Conservation (phyloP, 1,140 invertebrate species). For the Drosophila parvula region DNA sequence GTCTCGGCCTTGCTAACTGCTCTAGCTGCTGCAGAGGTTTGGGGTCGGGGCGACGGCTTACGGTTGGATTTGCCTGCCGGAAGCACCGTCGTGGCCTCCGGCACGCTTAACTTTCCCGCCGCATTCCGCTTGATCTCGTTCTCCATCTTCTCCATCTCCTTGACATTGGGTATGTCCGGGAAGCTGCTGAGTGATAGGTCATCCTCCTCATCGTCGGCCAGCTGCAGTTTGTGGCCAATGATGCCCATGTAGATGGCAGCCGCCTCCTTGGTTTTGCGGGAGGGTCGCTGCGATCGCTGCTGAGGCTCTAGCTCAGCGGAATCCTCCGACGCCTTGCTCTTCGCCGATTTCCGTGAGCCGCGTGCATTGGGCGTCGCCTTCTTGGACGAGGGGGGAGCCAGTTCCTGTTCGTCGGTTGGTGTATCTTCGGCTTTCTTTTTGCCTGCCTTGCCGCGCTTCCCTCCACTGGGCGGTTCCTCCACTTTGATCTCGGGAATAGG, state of each 20-base stretch:
- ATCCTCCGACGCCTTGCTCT: conserved; percentile 42
- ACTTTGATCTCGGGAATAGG: conserved; percentile 19
- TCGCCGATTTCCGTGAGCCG: conserved; percentile 49
- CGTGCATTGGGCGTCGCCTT: conserved; percentile 50
- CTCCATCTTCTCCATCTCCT: conserved; percentile 87
- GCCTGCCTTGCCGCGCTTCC: conserved; percentile 43
- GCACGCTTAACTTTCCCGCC: conserved; percentile 57
- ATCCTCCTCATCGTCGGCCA: conserved; percentile 87
- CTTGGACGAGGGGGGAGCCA: conserved; percentile 55
- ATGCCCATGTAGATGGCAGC: conserved; percentile 91
- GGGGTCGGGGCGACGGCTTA: conserved; percentile 41
- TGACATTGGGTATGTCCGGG: conserved; percentile 88
- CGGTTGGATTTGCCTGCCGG: conserved; percentile 24
- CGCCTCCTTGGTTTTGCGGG: conserved; percentile 90
- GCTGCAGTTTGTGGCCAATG: conserved; percentile 88
- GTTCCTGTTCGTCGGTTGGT: conserved; percentile 40
- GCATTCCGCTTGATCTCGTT: conserved; percentile 86
- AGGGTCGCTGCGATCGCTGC: conserved; percentile 85
- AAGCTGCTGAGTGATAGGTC: conserved; percentile 88
- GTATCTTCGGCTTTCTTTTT: conserved; percentile 52
- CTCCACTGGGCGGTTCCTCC: conserved; percentile 26
- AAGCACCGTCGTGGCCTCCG: conserved; percentile 33
- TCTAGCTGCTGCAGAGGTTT: conserved; percentile 12
- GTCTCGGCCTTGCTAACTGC: conserved; percentile 1
- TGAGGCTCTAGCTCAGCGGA: conserved; percentile 30